Conservation (phyloP, 2,113 vertebrate species). For the Periophthalmodon schlosseri region DNA sequence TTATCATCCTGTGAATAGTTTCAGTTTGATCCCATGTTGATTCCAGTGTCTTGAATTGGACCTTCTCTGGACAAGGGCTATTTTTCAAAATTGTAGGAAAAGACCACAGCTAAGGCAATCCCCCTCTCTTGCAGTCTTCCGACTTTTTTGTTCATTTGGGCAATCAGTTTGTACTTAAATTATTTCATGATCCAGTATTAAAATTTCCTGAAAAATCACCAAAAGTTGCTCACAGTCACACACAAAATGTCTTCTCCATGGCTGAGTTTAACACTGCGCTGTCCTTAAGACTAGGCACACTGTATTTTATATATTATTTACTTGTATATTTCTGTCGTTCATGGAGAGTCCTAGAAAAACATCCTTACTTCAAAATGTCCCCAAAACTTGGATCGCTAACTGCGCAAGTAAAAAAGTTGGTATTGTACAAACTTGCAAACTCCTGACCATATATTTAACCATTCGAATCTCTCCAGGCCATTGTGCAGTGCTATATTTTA, state of each 20-base stretch:
- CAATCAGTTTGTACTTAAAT: no score
- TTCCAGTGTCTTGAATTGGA: not conserved
- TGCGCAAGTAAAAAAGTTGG: conserved; percentile 9
- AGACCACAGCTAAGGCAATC: not conserved
- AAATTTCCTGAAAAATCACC: no score
- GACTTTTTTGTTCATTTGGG: not conserved
- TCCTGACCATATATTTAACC: conserved; percentile 49
- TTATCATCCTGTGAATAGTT: not conserved
- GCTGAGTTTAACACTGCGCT: no score
- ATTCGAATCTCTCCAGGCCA: conserved; percentile 29
- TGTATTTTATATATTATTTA: not conserved
- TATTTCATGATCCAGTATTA: no score
- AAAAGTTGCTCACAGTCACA: no score
- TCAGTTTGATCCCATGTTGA: no score
- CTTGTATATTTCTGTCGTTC: not conserved
- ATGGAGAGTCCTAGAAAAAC: not conserved
- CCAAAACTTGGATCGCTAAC: not conserved
- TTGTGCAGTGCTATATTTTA: conserved; percentile 45
- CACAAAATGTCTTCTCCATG: no score
- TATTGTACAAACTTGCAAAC: conserved; percentile 30
- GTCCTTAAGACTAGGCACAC: no score
- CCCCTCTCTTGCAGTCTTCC: not conserved
- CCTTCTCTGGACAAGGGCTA: not conserved
- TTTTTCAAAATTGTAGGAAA: not conserved
- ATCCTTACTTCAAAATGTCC: not conserved